Percentiles rank a stretch among this genome's conserved stretches.
Conservation (phyloP, 2,113 vertebrate genomes). For the Drymodes brunneopygia region DNA sequence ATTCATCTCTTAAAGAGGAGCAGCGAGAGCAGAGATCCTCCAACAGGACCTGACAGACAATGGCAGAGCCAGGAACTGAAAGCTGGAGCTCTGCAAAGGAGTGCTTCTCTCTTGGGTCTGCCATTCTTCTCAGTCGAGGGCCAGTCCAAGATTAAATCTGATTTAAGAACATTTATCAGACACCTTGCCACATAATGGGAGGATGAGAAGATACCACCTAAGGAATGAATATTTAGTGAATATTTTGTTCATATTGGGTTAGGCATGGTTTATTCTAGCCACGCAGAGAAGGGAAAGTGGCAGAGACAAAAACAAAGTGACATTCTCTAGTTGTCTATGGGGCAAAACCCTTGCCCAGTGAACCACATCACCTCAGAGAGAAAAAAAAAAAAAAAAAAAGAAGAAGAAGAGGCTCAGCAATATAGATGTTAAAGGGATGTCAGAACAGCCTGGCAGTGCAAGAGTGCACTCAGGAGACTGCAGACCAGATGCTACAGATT, state of each 20-base stretch:
- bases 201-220: background rate
- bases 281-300: background rate
- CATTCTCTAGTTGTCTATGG: background rate
- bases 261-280: background rate
- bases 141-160: background rate
- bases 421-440: background rate
- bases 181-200: background rate
- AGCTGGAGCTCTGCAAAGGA: background rate
- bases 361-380: background rate
- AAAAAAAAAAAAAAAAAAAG: no score
- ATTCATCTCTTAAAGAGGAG: background rate
- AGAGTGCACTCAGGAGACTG: background rate
- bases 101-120: background rate
- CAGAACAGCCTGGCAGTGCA: background rate
- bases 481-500: background rate
- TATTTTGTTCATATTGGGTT: background rate
- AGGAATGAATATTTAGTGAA: background rate
- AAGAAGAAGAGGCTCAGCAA: background rate
- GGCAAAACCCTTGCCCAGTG: background rate
- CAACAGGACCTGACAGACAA: background rate
- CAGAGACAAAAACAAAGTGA: background rate
- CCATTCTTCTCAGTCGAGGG: fast-evolving
- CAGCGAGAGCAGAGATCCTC: background rate
- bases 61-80: background rate
- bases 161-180: background rate